Evolutionary conservation across 1,140 invertebrate genomes (phyloP), one percentile per base, ranked within the genome.

Genomic region (Ectropis grisescens): DNA sequence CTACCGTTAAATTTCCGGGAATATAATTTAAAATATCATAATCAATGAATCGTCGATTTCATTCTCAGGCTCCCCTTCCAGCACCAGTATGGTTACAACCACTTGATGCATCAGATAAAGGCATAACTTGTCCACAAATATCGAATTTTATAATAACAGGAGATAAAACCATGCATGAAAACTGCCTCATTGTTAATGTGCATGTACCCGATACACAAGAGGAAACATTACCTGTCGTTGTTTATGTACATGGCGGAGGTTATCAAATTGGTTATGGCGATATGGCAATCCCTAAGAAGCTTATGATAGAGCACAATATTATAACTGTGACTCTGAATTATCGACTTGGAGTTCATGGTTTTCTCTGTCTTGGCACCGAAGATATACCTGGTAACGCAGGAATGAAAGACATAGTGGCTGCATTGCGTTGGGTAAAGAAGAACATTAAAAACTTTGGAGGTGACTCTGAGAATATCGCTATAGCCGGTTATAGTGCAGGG

Each of bases 381-480:
- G 51, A 62, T 25, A 36, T 37, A 11, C 67, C 64, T 8, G 67
- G 64, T 1, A 71, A 71, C 29, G 58, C 64, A 15, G 67, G 58
- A 6, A 58, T 65, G 55, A 72, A 72, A 38, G 68, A 69, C 29
- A 57, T 65, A 29, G 40, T 69, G 1, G 59, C 54, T 5, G 14
- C 57, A 11, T 22, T 72, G 4, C 50, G 51, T 9, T 72, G 68
- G 68, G 54, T 72, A 0, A 39, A 67, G 27, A 44, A 36, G 13
- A 70, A 74, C 33, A 74, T 74, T 33, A 50, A 39, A 2, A 47
- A 15, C 5, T 74, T 61, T 31, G 56, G 64, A 13, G 69, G 69
- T 0, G 67, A 74, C 25, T 55, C 70, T 13, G 29, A 64, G 14
- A 62, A 71, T 28, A 56, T 75, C 1, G 66, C 67, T 1, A 27